Evolutionary conservation across 2,797 vertebrate genomes (phyloP).

Genomic region (Eutrigla gurnardus): DNA sequence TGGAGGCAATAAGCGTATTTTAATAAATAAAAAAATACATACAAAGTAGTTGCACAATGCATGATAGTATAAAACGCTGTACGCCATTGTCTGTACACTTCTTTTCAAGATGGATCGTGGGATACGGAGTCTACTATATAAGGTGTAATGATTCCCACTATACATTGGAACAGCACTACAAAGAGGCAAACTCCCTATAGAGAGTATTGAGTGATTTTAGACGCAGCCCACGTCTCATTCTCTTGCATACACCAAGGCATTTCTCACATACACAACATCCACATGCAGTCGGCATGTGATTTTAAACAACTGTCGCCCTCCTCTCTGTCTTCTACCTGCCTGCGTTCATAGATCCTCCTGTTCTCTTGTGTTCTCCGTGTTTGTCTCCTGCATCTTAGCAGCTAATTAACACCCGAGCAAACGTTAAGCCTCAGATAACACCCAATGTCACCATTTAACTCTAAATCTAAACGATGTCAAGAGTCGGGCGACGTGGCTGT

Average conservation of each 20-base stretch:
- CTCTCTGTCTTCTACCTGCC: neutral
- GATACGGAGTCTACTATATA: too few species aligned
- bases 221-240: neutral
- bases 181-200: too few species aligned
- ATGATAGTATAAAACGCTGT: too few species aligned
- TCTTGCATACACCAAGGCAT: neutral
- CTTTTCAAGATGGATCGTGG: too few species aligned
- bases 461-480: neutral
- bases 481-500: neutral
- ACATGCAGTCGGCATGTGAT: neutral
- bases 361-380: conserved; percentile 16
- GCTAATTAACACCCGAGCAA: conserved; percentile 34
- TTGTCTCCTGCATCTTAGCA: conserved; percentile 30
- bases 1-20: too few species aligned
- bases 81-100: too few species aligned
- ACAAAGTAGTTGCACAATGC: too few species aligned
- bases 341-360: neutral
- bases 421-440: conserved; percentile 1
- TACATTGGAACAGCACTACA: too few species aligned
- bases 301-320: neutral
- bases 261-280: neutral
- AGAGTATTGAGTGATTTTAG: too few species aligned
- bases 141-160: too few species aligned
- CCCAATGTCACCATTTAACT: accelerated
- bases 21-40: too few species aligned